These are phyloP conservation scores for Acleris cristana DNA, from an alignment of 2,888 invertebrate genomes.

Conservation along the genomic window DNA sequence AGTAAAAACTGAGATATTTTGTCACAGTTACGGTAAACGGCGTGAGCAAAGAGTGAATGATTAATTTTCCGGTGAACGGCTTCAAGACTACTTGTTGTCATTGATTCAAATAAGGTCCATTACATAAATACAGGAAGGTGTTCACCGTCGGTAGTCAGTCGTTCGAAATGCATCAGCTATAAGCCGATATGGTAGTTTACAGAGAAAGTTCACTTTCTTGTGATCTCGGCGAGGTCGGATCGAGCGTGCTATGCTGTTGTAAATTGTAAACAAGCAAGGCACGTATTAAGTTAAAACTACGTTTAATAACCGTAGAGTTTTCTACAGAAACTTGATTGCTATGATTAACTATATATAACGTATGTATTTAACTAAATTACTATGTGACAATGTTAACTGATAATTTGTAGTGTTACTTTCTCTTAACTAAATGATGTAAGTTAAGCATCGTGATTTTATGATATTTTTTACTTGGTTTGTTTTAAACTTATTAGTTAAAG, in stretches of 20 bases:
- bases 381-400: not conserved
- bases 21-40: conserved; percentile 29
- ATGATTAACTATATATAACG: conserved; percentile 9
- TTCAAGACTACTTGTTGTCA: conserved; percentile 15
- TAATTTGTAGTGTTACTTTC: not conserved
- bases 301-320: conserved; percentile 24
- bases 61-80: conserved; percentile 35
- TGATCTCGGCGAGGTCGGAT: conserved; percentile 54
- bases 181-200: conserved; percentile 32
- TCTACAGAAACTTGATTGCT: conserved; percentile 25
- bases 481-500: too few relatives aligned
- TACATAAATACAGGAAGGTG: conserved; percentile 27
- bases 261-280: conserved; percentile 42
- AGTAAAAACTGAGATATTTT: conserved; percentile 27
- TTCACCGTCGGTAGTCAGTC: conserved; percentile 13
- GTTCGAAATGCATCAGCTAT: conserved; percentile 30
- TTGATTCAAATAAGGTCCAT: conserved; percentile 25
- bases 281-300: conserved; percentile 24
- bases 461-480: too few relatives aligned
- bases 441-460: too few relatives aligned
- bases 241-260: conserved; percentile 54
- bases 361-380: not conserved
- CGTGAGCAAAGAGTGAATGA: conserved; percentile 31
- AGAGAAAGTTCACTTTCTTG: conserved; percentile 49
- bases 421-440: not conserved